Evolutionary conservation across 1,140 invertebrate species (phyloP), one percentile per base, ranked within the genome.

Genomic region (Pachypeltis micranthus): DNA sequence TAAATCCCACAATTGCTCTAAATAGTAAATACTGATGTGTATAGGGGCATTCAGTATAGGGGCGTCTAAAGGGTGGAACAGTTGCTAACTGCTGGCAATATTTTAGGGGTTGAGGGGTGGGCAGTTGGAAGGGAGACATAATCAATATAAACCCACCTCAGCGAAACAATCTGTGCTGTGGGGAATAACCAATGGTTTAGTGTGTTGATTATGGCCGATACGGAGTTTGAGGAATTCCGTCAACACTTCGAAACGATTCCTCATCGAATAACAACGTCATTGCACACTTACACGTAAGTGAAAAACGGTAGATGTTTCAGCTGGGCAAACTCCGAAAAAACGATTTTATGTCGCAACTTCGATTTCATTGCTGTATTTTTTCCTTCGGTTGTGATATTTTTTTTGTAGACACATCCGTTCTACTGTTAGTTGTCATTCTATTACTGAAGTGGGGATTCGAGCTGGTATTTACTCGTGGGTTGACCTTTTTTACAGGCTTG

Each of bases 181-280:
- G 23, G 47, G 47, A 4, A 7, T 21, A 51, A 51, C 47, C 47
- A 21, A 51, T 51, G 47, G 47, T 51, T 51, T 51, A 51, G 47
- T 51, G 47, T 4, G 47, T 3, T 3, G 10, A 51, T 21, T 51
- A 93, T 92, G 90, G 90, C 88, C 68, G 90, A 93, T 79, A 86
- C 82, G 70, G 90, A 93, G 75, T 93, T 91, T 78, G 90, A 93
- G 76, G 87, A 93, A 81, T 92, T 93, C 77, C 85, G 86, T 66
- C 83, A 87, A 67, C 86, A 85, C 73, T 92, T 92, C 76, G 89
- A 90, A 67, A 82, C 83, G 75, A 76, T 88, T 72, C 85, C 84
- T 54, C 86, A 88, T 71, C 85, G 88, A 69, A 83, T 86, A 56
- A 88, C 85, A 70, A 83, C 84, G n/a, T 82, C 87, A n/a, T 74